These are phyloP conservation scores for Bombyx mandarina DNA, from an alignment of 1,140 invertebrate genomes.

Conservation along the genomic window DNA sequence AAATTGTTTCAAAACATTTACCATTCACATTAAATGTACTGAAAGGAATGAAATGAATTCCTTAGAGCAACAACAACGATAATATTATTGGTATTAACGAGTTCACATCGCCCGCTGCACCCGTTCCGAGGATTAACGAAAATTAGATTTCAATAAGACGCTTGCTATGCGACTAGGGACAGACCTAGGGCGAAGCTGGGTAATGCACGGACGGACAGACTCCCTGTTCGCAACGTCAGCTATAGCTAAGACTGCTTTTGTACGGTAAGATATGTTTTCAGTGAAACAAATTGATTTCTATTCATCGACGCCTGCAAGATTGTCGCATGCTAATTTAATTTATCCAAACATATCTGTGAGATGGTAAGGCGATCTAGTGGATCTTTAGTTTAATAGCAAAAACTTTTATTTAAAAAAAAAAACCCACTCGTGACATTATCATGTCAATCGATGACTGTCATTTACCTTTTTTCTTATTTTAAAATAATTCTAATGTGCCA, in stretches of 20 bases:
- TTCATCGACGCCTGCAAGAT: too few species aligned
- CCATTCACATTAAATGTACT: conserved; percentile 8
- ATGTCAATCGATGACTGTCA: too few species aligned
- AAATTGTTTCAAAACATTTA: conserved; percentile 21
- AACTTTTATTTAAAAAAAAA: too few species aligned
- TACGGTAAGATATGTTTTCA: too few species aligned
- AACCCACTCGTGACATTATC: too few species aligned
- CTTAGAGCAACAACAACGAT: conserved; percentile 31
- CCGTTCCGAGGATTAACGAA: conserved; percentile 57
- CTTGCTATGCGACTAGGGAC: conserved; percentile 44
- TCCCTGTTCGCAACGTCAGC: conserved; percentile 47
- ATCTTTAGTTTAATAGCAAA: too few species aligned
- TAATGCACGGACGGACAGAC: conserved; percentile 47
- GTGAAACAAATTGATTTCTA: too few species aligned
- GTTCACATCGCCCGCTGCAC: conserved; percentile 24
- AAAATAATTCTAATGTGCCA: too few species aligned
- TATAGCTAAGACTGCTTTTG: not conserved
- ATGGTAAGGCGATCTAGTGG: too few species aligned
- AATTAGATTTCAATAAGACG: conserved; percentile 71
- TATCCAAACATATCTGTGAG: too few species aligned
- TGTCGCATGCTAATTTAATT: too few species aligned
- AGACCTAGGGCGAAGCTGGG: conserved; percentile 49
- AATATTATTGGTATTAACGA: conserved; percentile 37
- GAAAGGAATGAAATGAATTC: conserved; percentile 17
- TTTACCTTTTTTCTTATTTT: too few species aligned